Evolutionary conservation across 2,888 invertebrate genomes (phyloP).

Genomic region (Meiosimyza platycephala): DNA sequence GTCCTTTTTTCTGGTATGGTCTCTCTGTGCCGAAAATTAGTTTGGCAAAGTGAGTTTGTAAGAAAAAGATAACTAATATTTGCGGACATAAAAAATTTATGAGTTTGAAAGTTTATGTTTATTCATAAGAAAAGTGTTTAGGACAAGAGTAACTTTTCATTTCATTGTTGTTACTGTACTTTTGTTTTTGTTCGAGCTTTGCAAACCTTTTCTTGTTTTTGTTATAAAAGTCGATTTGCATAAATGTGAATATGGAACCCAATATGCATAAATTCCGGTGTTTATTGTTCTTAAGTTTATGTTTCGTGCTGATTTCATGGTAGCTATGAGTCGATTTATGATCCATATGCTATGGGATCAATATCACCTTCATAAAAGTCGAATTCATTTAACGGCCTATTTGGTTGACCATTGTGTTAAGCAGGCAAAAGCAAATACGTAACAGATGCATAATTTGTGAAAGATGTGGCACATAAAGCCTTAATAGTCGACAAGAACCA

Average conservation of each 20-base stretch:
- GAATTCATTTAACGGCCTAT: no score
- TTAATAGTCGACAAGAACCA: no score
- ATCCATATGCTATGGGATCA: not conserved
- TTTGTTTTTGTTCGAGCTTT: not conserved
- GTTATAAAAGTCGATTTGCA: not conserved
- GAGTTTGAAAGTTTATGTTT: constrained; percentile 11
- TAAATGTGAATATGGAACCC: not conserved
- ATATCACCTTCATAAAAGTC: no score
- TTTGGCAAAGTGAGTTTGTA: constrained; percentile 33
- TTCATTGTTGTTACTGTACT: not conserved
- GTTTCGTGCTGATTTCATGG: not conserved
- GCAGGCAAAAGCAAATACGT: no score
- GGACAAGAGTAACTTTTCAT: constrained; percentile 19
- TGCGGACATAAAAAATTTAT: constrained; percentile 20
- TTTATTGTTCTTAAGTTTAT: constrained; percentile 10
- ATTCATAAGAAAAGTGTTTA: constrained; percentile 2
- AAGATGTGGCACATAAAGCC: no score
- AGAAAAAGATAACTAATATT: constrained; percentile 27
- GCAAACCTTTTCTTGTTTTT: constrained; percentile 5
- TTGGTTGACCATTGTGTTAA: no score
- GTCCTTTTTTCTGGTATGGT: not conserved
- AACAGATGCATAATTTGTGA: no score
- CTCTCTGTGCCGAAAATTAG: constrained; percentile 3
- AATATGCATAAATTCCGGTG: constrained; percentile 6
- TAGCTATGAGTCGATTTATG: not conserved